These are phyloP conservation scores for Caradrina clavipalpis DNA, from an alignment of 2,888 invertebrate genomes.

Conservation along the genomic window DNA sequence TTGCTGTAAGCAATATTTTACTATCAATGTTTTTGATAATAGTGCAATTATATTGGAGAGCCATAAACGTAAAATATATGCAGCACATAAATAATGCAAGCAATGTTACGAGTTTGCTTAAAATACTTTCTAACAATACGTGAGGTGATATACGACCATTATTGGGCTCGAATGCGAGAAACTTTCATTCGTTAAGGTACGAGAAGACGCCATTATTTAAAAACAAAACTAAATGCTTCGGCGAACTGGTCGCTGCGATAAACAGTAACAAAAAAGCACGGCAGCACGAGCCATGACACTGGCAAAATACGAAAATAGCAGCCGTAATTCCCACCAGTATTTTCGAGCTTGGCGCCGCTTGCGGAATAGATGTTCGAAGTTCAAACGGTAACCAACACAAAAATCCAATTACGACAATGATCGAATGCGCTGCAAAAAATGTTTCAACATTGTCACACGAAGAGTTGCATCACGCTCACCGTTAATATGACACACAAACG, in stretches of 20 bases:
- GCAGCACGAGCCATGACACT: conserved; percentile 69
- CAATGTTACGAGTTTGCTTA: conserved; percentile 64
- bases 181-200: conserved; percentile 71
- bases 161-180: conserved; percentile 68
- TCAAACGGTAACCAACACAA: conserved; percentile 70
- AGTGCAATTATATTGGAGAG: conserved; percentile 63
- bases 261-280: conserved; percentile 70
- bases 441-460: conserved; percentile 74
- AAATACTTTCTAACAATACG: conserved; percentile 80
- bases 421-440: conserved; percentile 68
- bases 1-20: conserved; percentile 54
- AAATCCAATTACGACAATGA: conserved; percentile 72
- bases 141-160: conserved; percentile 72
- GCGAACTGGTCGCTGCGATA: conserved; percentile 59
- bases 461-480: conserved; percentile 78
- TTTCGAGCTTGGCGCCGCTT: conserved; percentile 61
- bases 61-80: conserved; percentile 56
- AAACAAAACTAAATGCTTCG: conserved; percentile 74
- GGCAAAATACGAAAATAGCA: conserved; percentile 70
- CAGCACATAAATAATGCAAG: conserved; percentile 67
- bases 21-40: conserved; percentile 58
- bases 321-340: conserved; percentile 62
- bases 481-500: conserved; percentile 73
- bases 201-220: conserved; percentile 67
- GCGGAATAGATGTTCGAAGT: conserved; percentile 64